Conservation (phyloP, 1,140 invertebrate genomes). For the Rhyzopertha dominica region DNA sequence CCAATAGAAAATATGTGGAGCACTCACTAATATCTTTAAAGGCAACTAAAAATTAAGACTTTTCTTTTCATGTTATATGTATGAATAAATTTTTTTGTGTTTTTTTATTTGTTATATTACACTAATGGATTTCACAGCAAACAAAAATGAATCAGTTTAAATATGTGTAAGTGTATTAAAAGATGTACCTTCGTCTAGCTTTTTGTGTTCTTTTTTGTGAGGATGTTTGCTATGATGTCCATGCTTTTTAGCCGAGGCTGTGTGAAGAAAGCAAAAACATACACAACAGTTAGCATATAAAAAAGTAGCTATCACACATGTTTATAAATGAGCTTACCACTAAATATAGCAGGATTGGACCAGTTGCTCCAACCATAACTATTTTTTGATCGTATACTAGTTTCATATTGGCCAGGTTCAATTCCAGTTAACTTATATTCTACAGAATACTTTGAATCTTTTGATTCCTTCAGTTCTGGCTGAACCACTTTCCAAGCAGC, state of each 20-base stretch:
- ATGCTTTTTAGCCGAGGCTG: slow-evolving; percentile 28
- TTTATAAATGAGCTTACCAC: slow-evolving; percentile 12
- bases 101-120: no score
- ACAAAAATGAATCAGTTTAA: no score
- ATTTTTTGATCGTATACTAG: slow-evolving; percentile 29
- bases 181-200: no score
- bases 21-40: no score
- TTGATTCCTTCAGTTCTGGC: slow-evolving; percentile 23
- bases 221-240: slow-evolving; percentile 24
- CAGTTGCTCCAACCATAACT: slow-evolving; percentile 34
- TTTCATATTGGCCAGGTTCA: slow-evolving; percentile 30
- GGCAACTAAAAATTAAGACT: no score
- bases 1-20: no score
- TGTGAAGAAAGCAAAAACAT: slow-evolving; percentile 24
- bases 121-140: no score
- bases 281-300: slow-evolving; percentile 6
- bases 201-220: slow-evolving; percentile 31
- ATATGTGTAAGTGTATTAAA: no score
- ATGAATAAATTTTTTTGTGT: no score
- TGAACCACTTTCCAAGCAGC: slow-evolving; percentile 22
- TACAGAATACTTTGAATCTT: slow-evolving; percentile 26
- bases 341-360: slow-evolving; percentile 16
- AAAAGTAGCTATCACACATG: slow-evolving; percentile 5
- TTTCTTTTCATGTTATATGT: no score
- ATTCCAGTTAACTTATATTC: slow-evolving; percentile 26